Percentiles rank a stretch among this genome's conserved stretches.
Evolutionary conservation across 2,797 vertebrate genomes (phyloP).

Genomic region (Xenopus petersii): DNA sequence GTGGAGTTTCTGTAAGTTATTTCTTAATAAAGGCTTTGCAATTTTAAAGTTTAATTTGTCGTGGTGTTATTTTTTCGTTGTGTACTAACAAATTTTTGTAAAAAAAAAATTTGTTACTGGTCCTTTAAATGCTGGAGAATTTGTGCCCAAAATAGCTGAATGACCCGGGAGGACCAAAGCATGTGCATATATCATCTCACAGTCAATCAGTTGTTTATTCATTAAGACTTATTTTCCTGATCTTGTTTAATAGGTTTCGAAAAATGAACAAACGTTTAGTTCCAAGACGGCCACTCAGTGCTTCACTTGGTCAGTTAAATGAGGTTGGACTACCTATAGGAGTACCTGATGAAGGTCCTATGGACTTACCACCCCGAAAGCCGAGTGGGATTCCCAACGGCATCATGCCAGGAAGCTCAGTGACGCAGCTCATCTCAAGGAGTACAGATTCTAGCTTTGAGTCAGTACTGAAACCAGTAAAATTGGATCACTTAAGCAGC

Average conservation of each 20-base stretch:
- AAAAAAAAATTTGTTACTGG: no score
- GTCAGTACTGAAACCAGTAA: conserved; percentile 78
- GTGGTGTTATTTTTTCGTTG: no score
- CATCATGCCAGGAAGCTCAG: conserved; percentile 65
- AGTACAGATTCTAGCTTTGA: conserved; percentile 85
- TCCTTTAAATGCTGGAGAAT: no score
- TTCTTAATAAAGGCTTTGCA: no score
- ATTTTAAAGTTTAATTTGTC: no score
- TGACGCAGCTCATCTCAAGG: conserved; percentile 85
- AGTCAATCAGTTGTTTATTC: no score
- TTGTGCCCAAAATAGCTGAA: no score
- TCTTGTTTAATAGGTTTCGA: conserved; percentile 76
- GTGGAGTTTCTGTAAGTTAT: no score
- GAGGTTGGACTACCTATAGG: conserved; percentile 81
- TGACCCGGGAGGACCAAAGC: no score
- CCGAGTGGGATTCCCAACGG: conserved; percentile 85
- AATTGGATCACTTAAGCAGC: conserved; percentile 83
- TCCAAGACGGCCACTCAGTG: conserved; percentile 79
- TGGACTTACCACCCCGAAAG: conserved; percentile 81
- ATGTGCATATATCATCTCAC: no score
- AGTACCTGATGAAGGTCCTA: conserved; percentile 81
- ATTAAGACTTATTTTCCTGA: no score
- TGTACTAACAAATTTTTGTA: no score
- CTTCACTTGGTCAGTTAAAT: conserved; percentile 78
- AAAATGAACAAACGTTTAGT: conserved; percentile 97